A percentile compares a stretch with the other conserved stretches of the same genome.
phyloP scores from a whole-genome alignment of 2,113 vertebrate genomes.

The Stegastes partitus region DNA sequence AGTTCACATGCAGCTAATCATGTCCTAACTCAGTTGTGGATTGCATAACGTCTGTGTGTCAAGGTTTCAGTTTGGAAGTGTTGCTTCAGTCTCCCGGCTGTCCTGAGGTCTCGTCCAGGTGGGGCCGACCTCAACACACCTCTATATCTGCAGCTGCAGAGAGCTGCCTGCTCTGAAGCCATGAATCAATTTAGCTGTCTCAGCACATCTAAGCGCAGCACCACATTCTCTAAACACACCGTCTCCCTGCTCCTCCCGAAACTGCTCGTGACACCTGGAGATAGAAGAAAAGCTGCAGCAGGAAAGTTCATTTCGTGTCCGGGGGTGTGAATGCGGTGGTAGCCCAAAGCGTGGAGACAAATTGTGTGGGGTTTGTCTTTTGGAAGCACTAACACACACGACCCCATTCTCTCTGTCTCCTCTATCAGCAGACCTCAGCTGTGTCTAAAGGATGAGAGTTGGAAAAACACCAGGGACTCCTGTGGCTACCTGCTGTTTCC shows the following conservation, averaged over 20 bases:
- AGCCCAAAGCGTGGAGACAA: constrained; percentile 36
- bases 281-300: constrained; percentile 46
- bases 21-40: constrained; percentile 1
- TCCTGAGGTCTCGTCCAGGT: constrained; percentile 17
- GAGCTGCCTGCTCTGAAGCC: constrained; percentile 37
- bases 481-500: constrained; percentile 78
- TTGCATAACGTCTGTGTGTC: neutral
- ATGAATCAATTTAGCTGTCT: constrained; percentile 45
- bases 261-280: constrained; percentile 38
- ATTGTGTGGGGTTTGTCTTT: constrained; percentile 48
- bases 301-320: constrained; percentile 46
- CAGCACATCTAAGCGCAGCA: constrained; percentile 33
- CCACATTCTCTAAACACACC: constrained; percentile 5
- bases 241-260: neutral
- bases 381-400: constrained; percentile 38
- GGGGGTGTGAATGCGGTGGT: constrained; percentile 47
- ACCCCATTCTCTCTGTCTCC: constrained; percentile 34
- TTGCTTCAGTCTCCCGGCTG: constrained; percentile 30
- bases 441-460: constrained; percentile 68
- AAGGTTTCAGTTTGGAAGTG: constrained; percentile 6
- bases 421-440: constrained; percentile 78
- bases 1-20: neutral
- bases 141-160: constrained; percentile 43
- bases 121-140: constrained; percentile 19
- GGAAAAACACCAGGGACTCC: constrained; percentile 69